A percentile compares a stretch with the other conserved stretches of the same genome.
These are phyloP conservation scores for Aurelia aurita DNA, from an alignment of 30 jellyfish, hydroid and myxozoan genomes.

Conservation along the genomic window DNA sequence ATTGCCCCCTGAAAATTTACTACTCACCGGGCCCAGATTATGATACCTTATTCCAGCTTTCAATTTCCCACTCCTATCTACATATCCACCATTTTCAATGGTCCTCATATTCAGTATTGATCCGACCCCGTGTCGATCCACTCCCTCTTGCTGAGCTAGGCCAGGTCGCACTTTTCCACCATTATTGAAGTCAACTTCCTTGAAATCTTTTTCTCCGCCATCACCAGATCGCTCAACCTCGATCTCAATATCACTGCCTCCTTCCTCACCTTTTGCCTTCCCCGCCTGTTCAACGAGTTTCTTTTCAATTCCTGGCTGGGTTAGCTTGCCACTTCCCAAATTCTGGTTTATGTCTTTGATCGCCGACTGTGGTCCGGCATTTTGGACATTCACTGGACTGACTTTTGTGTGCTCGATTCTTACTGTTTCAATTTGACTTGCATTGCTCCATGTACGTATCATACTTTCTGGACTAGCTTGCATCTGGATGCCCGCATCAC, in stretches of 20 bases:
- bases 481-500: slow-evolving; percentile 52
- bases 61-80: neutral
- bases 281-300: neutral
- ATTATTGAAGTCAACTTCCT: neutral
- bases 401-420: slow-evolving; percentile 82
- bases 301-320: slow-evolving; percentile 1
- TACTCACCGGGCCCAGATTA: slow-evolving; percentile 17
- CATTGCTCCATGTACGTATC: slow-evolving; percentile 76
- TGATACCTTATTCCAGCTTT: slow-evolving; percentile 18
- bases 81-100: neutral
- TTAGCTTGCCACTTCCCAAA: slow-evolving; percentile 2
- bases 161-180: slow-evolving; percentile 1
- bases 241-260: slow-evolving; percentile 37
- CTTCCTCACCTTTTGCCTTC: slow-evolving; percentile 12
- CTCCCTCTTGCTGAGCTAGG: neutral
- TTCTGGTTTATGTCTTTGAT: neutral
- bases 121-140: slow-evolving; percentile 15
- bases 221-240: slow-evolving; percentile 67
- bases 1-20: slow-evolving; percentile 12
- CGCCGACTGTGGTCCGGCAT: slow-evolving; percentile 15
- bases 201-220: slow-evolving; percentile 24
- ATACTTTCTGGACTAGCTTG: slow-evolving; percentile 41
- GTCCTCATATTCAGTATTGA: slow-evolving; percentile 52
- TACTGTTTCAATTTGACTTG: slow-evolving; percentile 88
- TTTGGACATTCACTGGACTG: slow-evolving; percentile 54